Evolutionary conservation across 2,888 invertebrate genomes (phyloP), one percentile per base, ranked within the genome.

Genomic region (Linnaemya vulpina): DNA sequence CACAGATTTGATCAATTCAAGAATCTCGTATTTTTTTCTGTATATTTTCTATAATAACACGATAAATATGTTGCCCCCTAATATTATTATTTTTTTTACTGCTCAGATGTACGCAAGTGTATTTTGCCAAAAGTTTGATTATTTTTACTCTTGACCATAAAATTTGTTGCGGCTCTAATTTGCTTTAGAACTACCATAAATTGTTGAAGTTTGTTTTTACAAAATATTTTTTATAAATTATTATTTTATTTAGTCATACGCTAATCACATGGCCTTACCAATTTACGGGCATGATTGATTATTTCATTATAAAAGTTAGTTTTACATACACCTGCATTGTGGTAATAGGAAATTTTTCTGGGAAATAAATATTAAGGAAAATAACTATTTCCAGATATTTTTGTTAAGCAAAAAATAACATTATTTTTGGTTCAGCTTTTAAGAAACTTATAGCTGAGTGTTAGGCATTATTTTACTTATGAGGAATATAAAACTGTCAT

Each of bases 91-190:
- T 46, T 46, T 9, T 0, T 25, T 49, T 15, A n/a, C 7, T 20
- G n/a, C 35, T 9, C 60, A 68, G 38, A 77, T 62, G 49, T 40
- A 11, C 25, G 10, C 55, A 46, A 46, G 53, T 35, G 67, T 10
- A 63, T 73, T 65, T 65, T 65, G 58, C 38, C 65, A 80, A 80
- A 80, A 73, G 17, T 73, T 63, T 40, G 11, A 51, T 73, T 63
- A 55, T 43, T 73, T 22, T 71, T 55, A 25, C 65, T 65, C 63
- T 73, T 73, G 49, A 65, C 1, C 58, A 30, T 67, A 49, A 55
- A 20, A 40, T 55, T 51, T n/a, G 1, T 65, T 49, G 11, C 65
- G 60, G 75, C 25, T 63, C 25, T 70, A 68, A 77, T 70, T 71
- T 55, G 25, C 7, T 76, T 8, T 40, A 74, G 25, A 55, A 15